Conservation (phyloP, 2,797 vertebrate species). For the Phrynocephalus forsythii region DNA sequence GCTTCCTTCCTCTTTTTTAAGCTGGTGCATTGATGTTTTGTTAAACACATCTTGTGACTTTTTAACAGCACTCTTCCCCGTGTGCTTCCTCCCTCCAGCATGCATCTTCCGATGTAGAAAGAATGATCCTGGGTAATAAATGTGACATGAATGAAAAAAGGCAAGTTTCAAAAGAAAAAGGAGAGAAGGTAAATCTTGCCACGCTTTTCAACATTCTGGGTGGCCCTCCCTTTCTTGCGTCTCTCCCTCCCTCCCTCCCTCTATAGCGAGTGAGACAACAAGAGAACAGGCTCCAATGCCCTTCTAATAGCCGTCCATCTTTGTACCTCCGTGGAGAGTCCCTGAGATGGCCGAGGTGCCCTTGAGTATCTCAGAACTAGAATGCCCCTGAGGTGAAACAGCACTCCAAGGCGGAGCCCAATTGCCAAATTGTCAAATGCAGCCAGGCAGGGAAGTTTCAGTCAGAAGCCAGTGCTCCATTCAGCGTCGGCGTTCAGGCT, state of each 20-base stretch:
- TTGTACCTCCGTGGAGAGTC: too few species aligned
- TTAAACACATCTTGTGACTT: constrained; percentile 21
- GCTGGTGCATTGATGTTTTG: constrained; percentile 21
- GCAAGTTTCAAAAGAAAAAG: constrained; percentile 98
- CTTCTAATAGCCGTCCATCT: not conserved
- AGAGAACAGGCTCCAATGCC: not conserved
- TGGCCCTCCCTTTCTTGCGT: not conserved
- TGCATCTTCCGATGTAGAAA: constrained; percentile 96
- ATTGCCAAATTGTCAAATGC: not conserved
- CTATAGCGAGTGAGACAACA: too few species aligned
- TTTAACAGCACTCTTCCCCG: constrained; percentile 22
- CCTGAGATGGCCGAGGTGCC: not conserved
- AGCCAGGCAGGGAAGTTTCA: too few species aligned
- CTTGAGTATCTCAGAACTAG: not conserved
- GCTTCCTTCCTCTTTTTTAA: not conserved
- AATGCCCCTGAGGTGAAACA: not conserved
- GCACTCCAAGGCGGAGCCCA: not conserved
- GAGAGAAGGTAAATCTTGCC: constrained; percentile 89
- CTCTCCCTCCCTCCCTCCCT: too few species aligned
- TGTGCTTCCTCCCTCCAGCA: constrained; percentile 79
- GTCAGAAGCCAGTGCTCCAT: too few species aligned
- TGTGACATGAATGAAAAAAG: constrained; percentile 98
- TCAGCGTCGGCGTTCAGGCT: too few species aligned
- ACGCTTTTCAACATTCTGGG: not conserved
- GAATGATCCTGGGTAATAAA: constrained; percentile 98